These are phyloP conservation scores for Zootoca vivipara DNA, from an alignment of 2,113 vertebrate genomes.

Conservation along the genomic window DNA sequence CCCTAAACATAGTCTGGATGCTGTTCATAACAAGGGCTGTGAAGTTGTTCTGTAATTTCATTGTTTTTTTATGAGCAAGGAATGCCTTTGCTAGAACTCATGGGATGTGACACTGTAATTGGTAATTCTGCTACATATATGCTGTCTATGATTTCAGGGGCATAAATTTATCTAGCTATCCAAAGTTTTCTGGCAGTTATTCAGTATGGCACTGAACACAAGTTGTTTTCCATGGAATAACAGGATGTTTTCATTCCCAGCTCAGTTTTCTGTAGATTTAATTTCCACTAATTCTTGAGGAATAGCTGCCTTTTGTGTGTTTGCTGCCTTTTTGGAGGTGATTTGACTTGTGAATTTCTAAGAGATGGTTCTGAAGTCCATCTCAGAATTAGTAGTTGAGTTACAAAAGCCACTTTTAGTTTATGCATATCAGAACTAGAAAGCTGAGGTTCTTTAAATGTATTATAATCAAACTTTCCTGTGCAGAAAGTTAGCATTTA, in stretches of 20 bases:
- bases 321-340: neutral
- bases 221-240: neutral
- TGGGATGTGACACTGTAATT: conserved; percentile 23
- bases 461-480: neutral
- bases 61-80: neutral
- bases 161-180: conserved; percentile 4
- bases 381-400: neutral
- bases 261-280: neutral
- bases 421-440: neutral
- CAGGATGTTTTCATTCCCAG: neutral
- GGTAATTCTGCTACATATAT: neutral
- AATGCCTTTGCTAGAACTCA: conserved; percentile 52
- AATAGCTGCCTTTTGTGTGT: neutral
- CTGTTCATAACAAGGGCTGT: neutral
- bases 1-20: neutral
- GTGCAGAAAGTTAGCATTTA: neutral
- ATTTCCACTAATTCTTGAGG: neutral
- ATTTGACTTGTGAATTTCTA: neutral
- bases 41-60: neutral
- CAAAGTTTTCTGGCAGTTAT: neutral
- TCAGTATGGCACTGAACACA: neutral
- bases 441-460: neutral
- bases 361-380: neutral
- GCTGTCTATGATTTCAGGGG: neutral
- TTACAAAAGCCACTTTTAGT: neutral